Evolutionary conservation across 2,888 invertebrate species (phyloP), one percentile per base, ranked within the genome.

Genomic region (Peribatodes rhomboidaria): DNA sequence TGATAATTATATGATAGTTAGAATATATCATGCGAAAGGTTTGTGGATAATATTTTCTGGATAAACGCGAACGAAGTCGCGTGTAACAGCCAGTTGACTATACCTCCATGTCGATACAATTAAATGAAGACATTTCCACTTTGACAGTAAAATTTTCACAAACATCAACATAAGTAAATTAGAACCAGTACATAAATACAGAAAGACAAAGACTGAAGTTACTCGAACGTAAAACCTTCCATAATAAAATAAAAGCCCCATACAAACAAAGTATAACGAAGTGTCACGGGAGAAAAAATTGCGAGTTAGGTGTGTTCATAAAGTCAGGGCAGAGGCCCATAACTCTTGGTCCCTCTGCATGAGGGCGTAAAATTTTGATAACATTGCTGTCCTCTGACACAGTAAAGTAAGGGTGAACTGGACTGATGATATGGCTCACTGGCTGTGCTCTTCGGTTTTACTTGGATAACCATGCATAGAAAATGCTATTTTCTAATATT

Each of bases 311-410:
- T 49, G 54, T 31, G 59, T 50, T 54, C 61, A 67, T 69, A 61
- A 69, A 69, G 64, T 58, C 50, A 57, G 42, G 50, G 55, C 64
- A 53, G 55, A 56, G 44, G 14, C 53, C n/a, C 55, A 58, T 64
- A 55, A 66, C 46, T 68, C 56, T 49, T 44, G 56, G 56, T 31
- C 53, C 61, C 50, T 60, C 46, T 44, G 35, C 52, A 57, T 47
- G 47, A 62, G 53, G 61, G 14, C 60, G 59, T 71, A 60, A 67
- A 66, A 69, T 57, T 63, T 64, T 66, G 57, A 68, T 71, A 67
- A 68, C 61, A 68, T 68, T 64, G 57, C 47, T 54, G 57, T 61
- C 42, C 59, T 66, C 62, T 57, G 63, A 61, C 35, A 63, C 49
- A n/a, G 64, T 64, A 66, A 67, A 64, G 65, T 41, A 49, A 55